These are phyloP conservation scores for Ceyx cyanopectus DNA, from an alignment of 2,113 vertebrate genomes.

Conservation along the genomic window DNA sequence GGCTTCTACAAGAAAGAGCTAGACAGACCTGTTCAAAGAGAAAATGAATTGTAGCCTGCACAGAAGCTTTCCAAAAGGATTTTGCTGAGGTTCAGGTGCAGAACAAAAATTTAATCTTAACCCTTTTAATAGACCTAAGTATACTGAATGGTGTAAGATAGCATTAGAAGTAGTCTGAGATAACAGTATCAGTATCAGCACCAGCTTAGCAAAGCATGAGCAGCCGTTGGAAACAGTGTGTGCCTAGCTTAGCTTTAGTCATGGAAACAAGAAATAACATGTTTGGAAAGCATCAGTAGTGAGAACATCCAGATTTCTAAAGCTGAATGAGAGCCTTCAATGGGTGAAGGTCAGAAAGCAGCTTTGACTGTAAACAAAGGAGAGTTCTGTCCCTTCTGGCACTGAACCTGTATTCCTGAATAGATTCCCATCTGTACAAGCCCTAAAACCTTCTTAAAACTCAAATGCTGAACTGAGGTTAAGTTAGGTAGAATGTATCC, in stretches of 20 bases:
- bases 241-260: background rate
- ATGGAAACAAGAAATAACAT: background rate
- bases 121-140: background rate
- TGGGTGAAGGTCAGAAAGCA: constrained; percentile 34
- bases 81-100: background rate
- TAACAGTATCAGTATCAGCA: background rate
- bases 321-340: constrained; percentile 22
- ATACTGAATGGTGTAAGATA: background rate
- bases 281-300: background rate
- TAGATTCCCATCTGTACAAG: background rate
- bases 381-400: background rate
- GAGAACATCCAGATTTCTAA: constrained; percentile 26
- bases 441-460: constrained; percentile 9
- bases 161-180: background rate
- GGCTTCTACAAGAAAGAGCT: background rate
- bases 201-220: background rate
- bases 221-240: background rate
- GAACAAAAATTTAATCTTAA: background rate
- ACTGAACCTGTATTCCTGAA: background rate
- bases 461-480: background rate
- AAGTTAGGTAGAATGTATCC: background rate
- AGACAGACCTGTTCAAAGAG: background rate
- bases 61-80: background rate
- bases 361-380: constrained; percentile 22
- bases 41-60: background rate